Conservation (phyloP, 2,888 invertebrate species). For the Hirtodrosophila trivittata region DNA sequence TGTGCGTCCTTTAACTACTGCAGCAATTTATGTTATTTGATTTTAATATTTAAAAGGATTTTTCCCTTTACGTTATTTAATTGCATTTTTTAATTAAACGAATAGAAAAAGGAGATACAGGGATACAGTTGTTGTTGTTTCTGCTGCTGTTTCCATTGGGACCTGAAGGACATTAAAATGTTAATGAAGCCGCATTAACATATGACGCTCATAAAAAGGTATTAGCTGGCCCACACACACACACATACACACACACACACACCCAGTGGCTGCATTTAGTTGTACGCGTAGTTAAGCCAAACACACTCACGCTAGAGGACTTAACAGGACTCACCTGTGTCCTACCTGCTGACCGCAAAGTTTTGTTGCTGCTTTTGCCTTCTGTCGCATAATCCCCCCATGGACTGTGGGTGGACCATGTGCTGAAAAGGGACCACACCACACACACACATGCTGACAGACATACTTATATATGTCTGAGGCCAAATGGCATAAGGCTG, state of each 20-base stretch:
- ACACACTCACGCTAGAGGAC: slow-evolving; percentile 32
- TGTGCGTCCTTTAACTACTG: slow-evolving; percentile 5
- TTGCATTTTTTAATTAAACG: slow-evolving; percentile 76
- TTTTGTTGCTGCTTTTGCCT: slow-evolving; percentile 47
- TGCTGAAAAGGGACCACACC: slow-evolving; percentile 7
- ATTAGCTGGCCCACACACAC: slow-evolving; percentile 59
- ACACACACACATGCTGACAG: slow-evolving; percentile 71
- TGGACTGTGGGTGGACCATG: slow-evolving; percentile 1
- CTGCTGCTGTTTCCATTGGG: slow-evolving; percentile 33
- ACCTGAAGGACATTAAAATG: slow-evolving; percentile 71
- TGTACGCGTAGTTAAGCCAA: slow-evolving; percentile 50
- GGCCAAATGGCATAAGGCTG: slow-evolving; percentile 73
- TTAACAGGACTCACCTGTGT: slow-evolving; percentile 47
- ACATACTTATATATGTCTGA: slow-evolving; percentile 59
- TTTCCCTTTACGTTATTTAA: slow-evolving; percentile 48
- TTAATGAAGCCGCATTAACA: slow-evolving; percentile 79
- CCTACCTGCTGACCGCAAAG: slow-evolving; percentile 70
- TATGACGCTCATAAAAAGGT: slow-evolving; percentile 78
- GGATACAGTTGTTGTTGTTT: too few relatives aligned
- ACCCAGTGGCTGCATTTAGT: slow-evolving; percentile 46
- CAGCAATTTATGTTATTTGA: slow-evolving; percentile 50
- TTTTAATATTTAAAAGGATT: slow-evolving; percentile 50
- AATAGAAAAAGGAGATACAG: slow-evolving; percentile 6
- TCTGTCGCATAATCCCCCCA: slow-evolving; percentile 71
- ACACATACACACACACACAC: slow-evolving; percentile 26